These are phyloP conservation scores for Macrobrachium nipponense DNA, from an alignment of 1,140 invertebrate genomes.

Conservation along the genomic window DNA sequence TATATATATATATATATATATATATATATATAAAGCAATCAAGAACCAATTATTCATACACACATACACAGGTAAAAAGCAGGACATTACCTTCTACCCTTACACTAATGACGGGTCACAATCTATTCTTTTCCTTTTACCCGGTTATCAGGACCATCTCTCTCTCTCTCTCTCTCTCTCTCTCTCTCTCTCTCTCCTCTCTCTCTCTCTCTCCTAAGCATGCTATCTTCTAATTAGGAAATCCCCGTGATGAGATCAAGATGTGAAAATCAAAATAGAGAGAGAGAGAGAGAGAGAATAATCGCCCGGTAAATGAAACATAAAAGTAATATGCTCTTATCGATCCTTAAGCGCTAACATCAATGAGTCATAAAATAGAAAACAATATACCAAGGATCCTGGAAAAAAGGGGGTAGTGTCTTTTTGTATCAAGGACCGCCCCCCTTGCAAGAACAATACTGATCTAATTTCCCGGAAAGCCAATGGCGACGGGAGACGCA, in stretches of 20 bases:
- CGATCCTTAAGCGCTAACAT: not conserved
- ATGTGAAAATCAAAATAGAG: too few relatives aligned
- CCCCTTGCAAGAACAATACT: not conserved
- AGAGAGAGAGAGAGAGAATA: too few relatives aligned
- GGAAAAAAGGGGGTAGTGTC: too few relatives aligned
- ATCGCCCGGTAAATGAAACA: not conserved
- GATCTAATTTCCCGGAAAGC: not conserved
- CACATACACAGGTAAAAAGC: too few relatives aligned
- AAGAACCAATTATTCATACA: too few relatives aligned
- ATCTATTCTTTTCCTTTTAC: too few relatives aligned
- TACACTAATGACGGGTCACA: too few relatives aligned
- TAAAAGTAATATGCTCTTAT: not conserved
- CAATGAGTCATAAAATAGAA: not conserved
- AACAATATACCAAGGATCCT: too few relatives aligned
- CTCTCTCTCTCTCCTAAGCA: not conserved
- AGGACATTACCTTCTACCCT: too few relatives aligned
- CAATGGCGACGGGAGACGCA: conserved; percentile 5
- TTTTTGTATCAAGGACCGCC: not conserved
- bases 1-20: too few relatives aligned
- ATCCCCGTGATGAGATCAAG: too few relatives aligned
- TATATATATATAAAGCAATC: too few relatives aligned
- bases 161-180: not conserved
- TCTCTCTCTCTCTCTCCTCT: not conserved
- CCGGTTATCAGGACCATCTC: not conserved
- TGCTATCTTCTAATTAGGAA: not conserved